Evolutionary conservation across 2,797 vertebrate genomes (phyloP).

Genomic region (Gouania willdenowi): DNA sequence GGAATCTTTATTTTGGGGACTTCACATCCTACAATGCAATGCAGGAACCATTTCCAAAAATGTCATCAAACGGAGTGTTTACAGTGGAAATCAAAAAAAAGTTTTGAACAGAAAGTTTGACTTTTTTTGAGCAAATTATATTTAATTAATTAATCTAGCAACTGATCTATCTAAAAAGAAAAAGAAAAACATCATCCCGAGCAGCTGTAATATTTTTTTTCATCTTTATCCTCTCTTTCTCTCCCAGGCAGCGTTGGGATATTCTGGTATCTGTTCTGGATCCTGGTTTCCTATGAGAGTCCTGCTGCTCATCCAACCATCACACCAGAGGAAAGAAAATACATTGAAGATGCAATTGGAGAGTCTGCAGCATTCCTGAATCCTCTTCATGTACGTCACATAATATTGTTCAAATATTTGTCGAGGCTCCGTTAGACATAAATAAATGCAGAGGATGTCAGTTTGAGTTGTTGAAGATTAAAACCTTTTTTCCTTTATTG

Average conservation of each 20-base stretch:
- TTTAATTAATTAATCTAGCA: too few species aligned
- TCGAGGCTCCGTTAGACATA: not conserved
- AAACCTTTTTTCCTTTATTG: slow-evolving; percentile 8
- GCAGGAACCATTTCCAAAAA: too few species aligned
- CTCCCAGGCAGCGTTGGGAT: slow-evolving; percentile 88
- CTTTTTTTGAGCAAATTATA: too few species aligned
- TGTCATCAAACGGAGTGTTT: too few species aligned
- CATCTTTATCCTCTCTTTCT: too few species aligned
- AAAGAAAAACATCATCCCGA: too few species aligned
- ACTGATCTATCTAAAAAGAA: too few species aligned
- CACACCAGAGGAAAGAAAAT: slow-evolving; percentile 91
- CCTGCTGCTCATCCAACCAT: slow-evolving; percentile 95
- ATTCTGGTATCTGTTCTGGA: slow-evolving; percentile 96
- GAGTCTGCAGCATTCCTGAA: slow-evolving; percentile 87
- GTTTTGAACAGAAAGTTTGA: too few species aligned
- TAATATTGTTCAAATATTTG: slow-evolving; percentile 51
- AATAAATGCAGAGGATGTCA: not conserved
- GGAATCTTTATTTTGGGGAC: too few species aligned
- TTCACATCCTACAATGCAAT: too few species aligned
- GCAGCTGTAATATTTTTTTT: too few species aligned
- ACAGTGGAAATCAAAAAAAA: too few species aligned
- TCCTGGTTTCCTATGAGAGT: slow-evolving; percentile 95
- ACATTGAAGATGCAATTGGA: slow-evolving; percentile 97
- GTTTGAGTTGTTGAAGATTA: not conserved
- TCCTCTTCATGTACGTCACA: slow-evolving; percentile 74